A percentile compares a stretch with the other conserved stretches of the same genome.
These are phyloP conservation scores for Neogale vison DNA, from an alignment of 2,113 vertebrate species.

Conservation along the genomic window DNA sequence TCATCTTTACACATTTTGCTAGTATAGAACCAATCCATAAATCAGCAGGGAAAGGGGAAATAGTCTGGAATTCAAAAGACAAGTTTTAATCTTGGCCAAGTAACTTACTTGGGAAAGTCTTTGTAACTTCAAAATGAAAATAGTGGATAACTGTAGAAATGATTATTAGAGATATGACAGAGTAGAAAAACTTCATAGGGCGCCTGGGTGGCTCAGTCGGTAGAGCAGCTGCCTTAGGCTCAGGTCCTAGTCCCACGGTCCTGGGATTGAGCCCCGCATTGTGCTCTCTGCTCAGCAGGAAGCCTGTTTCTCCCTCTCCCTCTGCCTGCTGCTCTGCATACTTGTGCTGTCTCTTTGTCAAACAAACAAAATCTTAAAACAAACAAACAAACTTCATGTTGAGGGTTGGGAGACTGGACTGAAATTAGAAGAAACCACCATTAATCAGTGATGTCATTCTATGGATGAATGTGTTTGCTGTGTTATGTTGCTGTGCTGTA, in stretches of 20 bases:
- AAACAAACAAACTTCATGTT: not conserved
- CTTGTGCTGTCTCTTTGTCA: too few relatives aligned
- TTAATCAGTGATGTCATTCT: not conserved
- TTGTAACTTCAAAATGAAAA: slow-evolving; percentile 18
- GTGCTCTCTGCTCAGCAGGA: too few relatives aligned
- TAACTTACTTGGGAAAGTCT: not conserved
- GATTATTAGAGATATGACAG: not conserved
- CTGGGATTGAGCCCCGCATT: too few relatives aligned
- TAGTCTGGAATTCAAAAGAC: not conserved
- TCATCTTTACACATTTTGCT: not conserved
- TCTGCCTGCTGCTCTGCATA: too few relatives aligned
- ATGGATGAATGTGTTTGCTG: not conserved
- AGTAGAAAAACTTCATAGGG: not conserved
- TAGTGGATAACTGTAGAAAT: not conserved
- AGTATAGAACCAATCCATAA: not conserved
- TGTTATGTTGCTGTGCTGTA: not conserved
- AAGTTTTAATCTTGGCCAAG: not conserved
- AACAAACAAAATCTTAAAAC: too few relatives aligned
- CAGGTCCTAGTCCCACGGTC: too few relatives aligned
- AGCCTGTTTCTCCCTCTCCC: too few relatives aligned
- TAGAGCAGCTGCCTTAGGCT: too few relatives aligned
- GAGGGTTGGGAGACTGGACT: not conserved
- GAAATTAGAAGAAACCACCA: not conserved
- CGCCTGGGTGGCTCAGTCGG: too few relatives aligned
- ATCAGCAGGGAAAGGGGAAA: not conserved